phyloP scores from a whole-genome alignment of 2,113 vertebrate species.

The Sander lucioperca region DNA sequence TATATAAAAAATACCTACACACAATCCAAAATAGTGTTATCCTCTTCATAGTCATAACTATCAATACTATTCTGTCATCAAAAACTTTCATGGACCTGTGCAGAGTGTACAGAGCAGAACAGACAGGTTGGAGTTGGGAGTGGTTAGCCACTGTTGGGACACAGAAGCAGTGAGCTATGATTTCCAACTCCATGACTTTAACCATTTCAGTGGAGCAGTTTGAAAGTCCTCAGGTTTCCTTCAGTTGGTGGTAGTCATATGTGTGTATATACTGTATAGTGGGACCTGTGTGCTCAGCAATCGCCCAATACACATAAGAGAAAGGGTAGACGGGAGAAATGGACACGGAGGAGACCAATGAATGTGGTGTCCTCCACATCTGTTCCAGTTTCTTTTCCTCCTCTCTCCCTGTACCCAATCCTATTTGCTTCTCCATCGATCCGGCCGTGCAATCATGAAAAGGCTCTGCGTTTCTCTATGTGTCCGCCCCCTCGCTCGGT shows the following conservation, averaged over 20 bases:
- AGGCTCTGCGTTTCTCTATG: conserved; percentile 1
- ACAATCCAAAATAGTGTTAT: conserved; percentile 78
- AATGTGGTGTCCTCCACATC: conserved; percentile 30
- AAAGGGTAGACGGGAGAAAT: conserved; percentile 39
- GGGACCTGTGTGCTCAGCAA: conserved; percentile 17
- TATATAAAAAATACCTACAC: conserved; percentile 72
- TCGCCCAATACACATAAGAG: conserved; percentile 25
- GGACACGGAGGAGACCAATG: conserved; percentile 16
- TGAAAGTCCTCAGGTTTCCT: conserved; percentile 38
- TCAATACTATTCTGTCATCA: conserved; percentile 56
- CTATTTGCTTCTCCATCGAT: conserved; percentile 28
- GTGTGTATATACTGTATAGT: not conserved
- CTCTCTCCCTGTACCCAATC: conserved; percentile 1
- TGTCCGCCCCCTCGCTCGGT: conserved; percentile 50
- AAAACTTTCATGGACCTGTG: conserved; percentile 65
- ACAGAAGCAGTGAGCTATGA: conserved; percentile 28
- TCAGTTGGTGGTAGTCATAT: conserved; percentile 26
- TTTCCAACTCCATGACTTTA: conserved; percentile 35
- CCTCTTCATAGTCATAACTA: conserved; percentile 63
- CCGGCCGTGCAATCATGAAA: conserved; percentile 13
- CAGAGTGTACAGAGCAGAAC: conserved; percentile 62
- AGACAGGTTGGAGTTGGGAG: conserved; percentile 25
- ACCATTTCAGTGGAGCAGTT: conserved; percentile 21
- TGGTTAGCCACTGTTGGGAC: conserved; percentile 29
- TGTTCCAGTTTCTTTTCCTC: conserved; percentile 30